Conservation (phyloP, 2,888 invertebrate species). For the Perithous albicinctus region DNA sequence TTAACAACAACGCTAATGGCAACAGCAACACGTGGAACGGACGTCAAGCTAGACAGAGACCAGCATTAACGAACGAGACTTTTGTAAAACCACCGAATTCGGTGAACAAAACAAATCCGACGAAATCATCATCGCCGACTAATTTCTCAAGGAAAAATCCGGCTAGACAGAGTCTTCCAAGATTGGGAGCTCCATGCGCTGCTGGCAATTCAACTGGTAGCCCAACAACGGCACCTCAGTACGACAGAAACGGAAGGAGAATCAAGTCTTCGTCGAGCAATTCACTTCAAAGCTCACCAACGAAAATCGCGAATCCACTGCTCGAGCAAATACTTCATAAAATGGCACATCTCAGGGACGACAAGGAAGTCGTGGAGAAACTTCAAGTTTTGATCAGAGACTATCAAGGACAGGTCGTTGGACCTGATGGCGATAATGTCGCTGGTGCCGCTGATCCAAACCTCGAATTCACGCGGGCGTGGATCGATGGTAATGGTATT, state of each 20-base stretch:
- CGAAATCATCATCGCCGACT: slow-evolving; percentile 75
- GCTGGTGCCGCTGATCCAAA: slow-evolving; percentile 86
- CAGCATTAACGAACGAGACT: slow-evolving; percentile 88
- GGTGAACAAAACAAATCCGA: slow-evolving; percentile 69
- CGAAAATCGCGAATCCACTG: slow-evolving; percentile 88
- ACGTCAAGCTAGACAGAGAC: slow-evolving; percentile 84
- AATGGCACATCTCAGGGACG: slow-evolving; percentile 90
- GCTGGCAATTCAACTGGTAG: slow-evolving; percentile 83
- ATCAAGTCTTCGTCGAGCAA: slow-evolving; percentile 83
- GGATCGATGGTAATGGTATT: slow-evolving; percentile 91
- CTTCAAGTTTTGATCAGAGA: slow-evolving; percentile 90
- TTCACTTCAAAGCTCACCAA: slow-evolving; percentile 88
- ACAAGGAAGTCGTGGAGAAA: slow-evolving; percentile 90
- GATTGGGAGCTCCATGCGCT: slow-evolving; percentile 78
- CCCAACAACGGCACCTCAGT: slow-evolving; percentile 73
- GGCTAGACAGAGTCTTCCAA: slow-evolving; percentile 82
- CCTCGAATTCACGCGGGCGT: slow-evolving; percentile 90
- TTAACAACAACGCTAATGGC: slow-evolving; percentile 66
- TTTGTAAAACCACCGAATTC: slow-evolving; percentile 84
- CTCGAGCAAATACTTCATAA: slow-evolving; percentile 90
- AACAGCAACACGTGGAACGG: slow-evolving; percentile 92
- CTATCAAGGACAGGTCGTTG: slow-evolving; percentile 83
- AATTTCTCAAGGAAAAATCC: slow-evolving; percentile 82
- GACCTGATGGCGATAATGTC: slow-evolving; percentile 68
- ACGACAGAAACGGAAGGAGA: slow-evolving; percentile 86